phyloP scores from a whole-genome alignment of 2,113 vertebrate genomes.

The Xiphophorus maculatus region DNA sequence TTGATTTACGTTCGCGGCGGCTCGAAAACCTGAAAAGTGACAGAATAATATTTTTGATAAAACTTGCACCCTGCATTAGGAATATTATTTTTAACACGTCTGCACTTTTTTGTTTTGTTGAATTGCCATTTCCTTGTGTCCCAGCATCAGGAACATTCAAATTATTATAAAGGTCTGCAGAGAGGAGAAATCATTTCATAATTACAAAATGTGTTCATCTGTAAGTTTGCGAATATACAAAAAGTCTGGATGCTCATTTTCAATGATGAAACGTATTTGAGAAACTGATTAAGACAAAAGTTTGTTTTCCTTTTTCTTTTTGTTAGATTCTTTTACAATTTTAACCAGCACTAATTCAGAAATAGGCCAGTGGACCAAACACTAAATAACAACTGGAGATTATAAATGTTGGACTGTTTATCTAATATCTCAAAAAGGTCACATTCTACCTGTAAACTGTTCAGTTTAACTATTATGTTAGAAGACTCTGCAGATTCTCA shows the following conservation, averaged over 20 bases:
- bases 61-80: slow-evolving; percentile 1
- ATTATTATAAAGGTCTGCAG: not conserved
- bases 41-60: not conserved
- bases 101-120: not conserved
- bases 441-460: not conserved
- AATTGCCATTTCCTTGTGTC: not conserved
- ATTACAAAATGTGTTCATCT: not conserved
- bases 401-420: not conserved
- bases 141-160: not conserved
- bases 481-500: slow-evolving; percentile 16
- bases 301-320: not conserved
- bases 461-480: not conserved
- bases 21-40: slow-evolving; percentile 14
- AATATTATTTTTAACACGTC: not conserved
- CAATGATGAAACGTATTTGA: not conserved
- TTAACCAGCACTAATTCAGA: slow-evolving; percentile 1
- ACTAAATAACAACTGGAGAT: not conserved
- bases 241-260: not conserved
- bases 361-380: not conserved
- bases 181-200: not conserved
- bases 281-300: not conserved
- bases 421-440: not conserved
- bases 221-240: not conserved
- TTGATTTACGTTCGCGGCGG: not conserved
- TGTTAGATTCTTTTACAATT: not conserved